Evolutionary conservation across 2,797 vertebrate species (phyloP).

Genomic region (Antennarius maculatus): DNA sequence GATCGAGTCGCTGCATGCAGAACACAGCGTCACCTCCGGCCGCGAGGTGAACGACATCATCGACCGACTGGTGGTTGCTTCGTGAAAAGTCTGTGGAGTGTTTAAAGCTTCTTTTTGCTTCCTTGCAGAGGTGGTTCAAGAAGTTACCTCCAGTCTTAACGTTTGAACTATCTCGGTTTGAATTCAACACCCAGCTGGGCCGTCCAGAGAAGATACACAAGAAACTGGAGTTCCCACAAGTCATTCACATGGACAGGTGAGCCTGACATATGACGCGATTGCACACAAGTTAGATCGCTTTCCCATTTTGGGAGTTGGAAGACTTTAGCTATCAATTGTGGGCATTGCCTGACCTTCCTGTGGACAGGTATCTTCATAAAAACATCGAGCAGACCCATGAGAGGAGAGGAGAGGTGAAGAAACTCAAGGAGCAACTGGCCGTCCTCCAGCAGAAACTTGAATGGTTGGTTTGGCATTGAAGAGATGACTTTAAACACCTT

Average conservation of each 20-base stretch:
- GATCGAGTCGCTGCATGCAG: slow-evolving; percentile 84
- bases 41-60: slow-evolving; percentile 84
- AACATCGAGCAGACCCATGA: slow-evolving; percentile 88
- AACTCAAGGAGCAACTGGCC: slow-evolving; percentile 86
- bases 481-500: background rate
- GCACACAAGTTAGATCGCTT: background rate
- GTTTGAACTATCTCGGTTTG: slow-evolving; percentile 96
- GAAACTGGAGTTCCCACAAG: slow-evolving; percentile 94
- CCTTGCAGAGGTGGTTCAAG: slow-evolving; percentile 93
- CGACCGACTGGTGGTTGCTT: background rate
- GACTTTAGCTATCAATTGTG: background rate
- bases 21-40: slow-evolving; percentile 81
- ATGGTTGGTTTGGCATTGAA: slow-evolving; percentile 77
- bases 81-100: fast-evolving
- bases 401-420: slow-evolving; percentile 88
- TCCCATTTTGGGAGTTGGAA: background rate
- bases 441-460: slow-evolving; percentile 90
- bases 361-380: slow-evolving; percentile 89
- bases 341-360: background rate
- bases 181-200: slow-evolving; percentile 96
- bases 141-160: slow-evolving; percentile 95
- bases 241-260: slow-evolving; percentile 98
- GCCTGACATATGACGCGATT: slow-evolving; percentile 14
- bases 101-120: slow-evolving; percentile 21
- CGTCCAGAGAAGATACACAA: slow-evolving; percentile 99